These are phyloP conservation scores for Eulemur rubriventer DNA, from an alignment of 2,797 vertebrate species.

Conservation along the genomic window DNA sequence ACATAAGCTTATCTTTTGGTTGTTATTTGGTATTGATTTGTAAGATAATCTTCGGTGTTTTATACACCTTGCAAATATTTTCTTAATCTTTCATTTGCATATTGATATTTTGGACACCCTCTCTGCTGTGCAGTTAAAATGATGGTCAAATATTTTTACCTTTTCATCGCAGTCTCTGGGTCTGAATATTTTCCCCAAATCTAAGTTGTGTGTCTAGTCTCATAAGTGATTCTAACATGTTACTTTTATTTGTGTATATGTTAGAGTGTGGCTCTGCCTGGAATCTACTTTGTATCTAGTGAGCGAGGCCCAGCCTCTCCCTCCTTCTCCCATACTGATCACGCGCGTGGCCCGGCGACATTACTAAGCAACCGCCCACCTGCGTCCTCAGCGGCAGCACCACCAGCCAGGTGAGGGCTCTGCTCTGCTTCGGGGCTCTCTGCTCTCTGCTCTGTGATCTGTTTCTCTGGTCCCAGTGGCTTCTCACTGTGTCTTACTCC, in stretches of 20 bases:
- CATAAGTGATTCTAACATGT: too few relatives aligned
- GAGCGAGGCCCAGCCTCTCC: neutral
- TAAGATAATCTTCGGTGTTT: neutral
- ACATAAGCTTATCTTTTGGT: neutral
- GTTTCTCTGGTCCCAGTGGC: neutral
- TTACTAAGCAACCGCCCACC: too few relatives aligned
- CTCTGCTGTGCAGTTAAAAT: neutral
- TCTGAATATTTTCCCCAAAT: too few relatives aligned
- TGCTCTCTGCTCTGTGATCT: rapidly evolving
- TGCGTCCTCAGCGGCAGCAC: too few relatives aligned
- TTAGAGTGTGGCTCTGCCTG: neutral
- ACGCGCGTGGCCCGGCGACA: neutral
- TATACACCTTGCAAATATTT: neutral
- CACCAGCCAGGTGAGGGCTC: too few relatives aligned
- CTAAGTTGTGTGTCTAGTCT: neutral
- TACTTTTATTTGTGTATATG: neutral
- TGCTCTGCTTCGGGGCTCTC: neutral
- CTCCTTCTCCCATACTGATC: too few relatives aligned
- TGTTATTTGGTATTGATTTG: neutral
- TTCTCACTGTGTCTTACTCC: neutral
- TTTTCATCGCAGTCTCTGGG: neutral
- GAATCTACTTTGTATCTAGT: too few relatives aligned
- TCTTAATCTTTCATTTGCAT: neutral
- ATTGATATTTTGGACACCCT: neutral
- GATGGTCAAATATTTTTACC: neutral